These are phyloP conservation scores for Netelia virgata DNA, from an alignment of 2,888 invertebrate genomes.

Conservation along the genomic window DNA sequence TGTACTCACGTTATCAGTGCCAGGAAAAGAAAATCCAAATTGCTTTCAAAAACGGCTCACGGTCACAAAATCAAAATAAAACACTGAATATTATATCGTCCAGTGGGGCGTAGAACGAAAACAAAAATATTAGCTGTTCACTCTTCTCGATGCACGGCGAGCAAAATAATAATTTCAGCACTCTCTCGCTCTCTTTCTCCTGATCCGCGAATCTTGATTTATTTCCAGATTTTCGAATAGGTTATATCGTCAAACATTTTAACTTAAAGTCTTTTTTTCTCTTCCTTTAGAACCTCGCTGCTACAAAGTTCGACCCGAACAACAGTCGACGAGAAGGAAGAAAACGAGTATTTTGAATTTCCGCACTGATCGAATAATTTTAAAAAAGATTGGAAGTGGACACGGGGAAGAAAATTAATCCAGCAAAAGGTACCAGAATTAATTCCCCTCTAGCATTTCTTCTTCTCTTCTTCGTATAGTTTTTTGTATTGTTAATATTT, in stretches of 20 bases:
- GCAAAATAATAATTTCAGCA: not conserved
- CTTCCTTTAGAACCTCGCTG: not conserved
- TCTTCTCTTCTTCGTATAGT: not conserved
- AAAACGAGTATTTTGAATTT: not conserved
- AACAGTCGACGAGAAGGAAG: not conserved
- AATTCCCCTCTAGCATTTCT: not conserved
- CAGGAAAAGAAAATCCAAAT: constrained; percentile 28
- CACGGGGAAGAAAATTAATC: not conserved
- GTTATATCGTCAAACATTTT: not conserved
- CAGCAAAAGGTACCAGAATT: not conserved
- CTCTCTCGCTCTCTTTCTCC: not conserved
- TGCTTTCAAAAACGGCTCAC: not conserved
- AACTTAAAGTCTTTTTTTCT: not conserved
- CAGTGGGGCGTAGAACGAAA: not conserved
- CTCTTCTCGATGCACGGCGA: not conserved
- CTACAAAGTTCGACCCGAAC: not conserved
- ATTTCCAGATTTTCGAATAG: not conserved
- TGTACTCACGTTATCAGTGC: constrained; percentile 27
- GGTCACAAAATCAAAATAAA: not conserved
- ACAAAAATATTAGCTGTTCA: not conserved
- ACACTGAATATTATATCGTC: not conserved
- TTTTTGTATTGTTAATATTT: not conserved
- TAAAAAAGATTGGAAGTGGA: not conserved
- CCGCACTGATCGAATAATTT: not conserved
- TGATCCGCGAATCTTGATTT: not conserved